These are phyloP conservation scores for Drosophila baimaii DNA, from an alignment of 1,140 invertebrate species.

Conservation along the genomic window DNA sequence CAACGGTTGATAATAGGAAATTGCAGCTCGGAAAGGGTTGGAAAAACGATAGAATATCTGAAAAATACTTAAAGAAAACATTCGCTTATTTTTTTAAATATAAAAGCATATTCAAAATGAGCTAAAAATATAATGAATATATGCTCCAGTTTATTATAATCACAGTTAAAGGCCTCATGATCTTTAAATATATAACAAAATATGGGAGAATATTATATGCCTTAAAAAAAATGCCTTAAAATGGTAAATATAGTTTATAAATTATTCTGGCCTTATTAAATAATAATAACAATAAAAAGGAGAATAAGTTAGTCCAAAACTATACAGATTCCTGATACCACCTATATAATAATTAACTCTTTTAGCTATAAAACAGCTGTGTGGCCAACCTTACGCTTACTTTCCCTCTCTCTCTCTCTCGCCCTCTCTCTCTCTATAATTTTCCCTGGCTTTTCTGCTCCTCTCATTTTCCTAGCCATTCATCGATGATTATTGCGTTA, in stretches of 20 bases:
- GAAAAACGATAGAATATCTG: too few species aligned
- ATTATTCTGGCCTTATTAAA: too few species aligned
- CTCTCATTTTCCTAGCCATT: constrained; percentile 48
- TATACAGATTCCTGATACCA: too few species aligned
- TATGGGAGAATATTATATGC: too few species aligned
- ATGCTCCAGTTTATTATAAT: neutral
- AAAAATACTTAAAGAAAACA: too few species aligned
- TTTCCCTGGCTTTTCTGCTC: constrained; percentile 15
- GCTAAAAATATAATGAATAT: neutral
- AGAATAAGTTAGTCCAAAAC: neutral
- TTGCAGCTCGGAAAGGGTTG: neutral
- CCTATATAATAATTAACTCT: neutral
- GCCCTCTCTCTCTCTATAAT: constrained; percentile 9
- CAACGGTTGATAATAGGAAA: neutral
- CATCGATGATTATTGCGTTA: constrained; percentile 84
- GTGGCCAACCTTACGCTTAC: neutral
- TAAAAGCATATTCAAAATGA: neutral
- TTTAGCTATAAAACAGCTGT: constrained; percentile 3
- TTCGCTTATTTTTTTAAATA: neutral
- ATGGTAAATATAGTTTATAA: too few species aligned
- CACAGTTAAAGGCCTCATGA: neutral
- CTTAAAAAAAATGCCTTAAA: too few species aligned
- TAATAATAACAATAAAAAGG: neutral
- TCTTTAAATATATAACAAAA: neutral
- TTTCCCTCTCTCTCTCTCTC: constrained; percentile 15